Evolutionary conservation across 2,888 invertebrate genomes (phyloP).

Genomic region (Cataglyphis albicans): DNA sequence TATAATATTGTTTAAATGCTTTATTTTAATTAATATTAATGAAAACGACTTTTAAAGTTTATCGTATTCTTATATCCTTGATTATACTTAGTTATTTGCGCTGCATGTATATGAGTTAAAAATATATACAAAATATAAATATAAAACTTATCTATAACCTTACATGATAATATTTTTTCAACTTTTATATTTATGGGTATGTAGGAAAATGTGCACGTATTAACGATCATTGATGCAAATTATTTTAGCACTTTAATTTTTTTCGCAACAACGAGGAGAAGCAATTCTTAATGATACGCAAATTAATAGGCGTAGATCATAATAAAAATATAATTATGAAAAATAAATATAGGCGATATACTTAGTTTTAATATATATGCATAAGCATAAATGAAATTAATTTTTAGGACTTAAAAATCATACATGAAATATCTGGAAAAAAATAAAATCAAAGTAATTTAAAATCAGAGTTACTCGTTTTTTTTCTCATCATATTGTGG

Average conservation of each 20-base stretch:
- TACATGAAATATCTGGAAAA: not conserved
- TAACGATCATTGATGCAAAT: not conserved
- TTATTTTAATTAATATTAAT: conserved; percentile 2
- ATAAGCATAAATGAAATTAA: conserved; percentile 10
- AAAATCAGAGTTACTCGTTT: conserved; percentile 19
- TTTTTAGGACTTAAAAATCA: not conserved
- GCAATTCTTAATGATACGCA: not conserved
- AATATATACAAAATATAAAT: conserved; percentile 42
- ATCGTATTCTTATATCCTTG: not conserved
- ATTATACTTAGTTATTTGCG: not conserved
- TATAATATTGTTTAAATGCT: not conserved
- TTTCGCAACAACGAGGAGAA: not conserved
- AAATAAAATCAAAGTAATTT: not conserved
- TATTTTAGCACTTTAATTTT: conserved; percentile 7
- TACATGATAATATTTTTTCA: not conserved
- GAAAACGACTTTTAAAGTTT: not conserved
- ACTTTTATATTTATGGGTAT: conserved; percentile 1
- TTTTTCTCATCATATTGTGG: conserved; percentile 13
- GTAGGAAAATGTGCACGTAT: not conserved
- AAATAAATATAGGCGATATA: conserved; percentile 37
- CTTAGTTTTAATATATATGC: not conserved
- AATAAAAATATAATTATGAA: conserved; percentile 11
- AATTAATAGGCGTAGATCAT: not conserved
- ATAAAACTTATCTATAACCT: conserved; percentile 26
- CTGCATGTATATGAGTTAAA: not conserved